Evolutionary conservation across 1,140 invertebrate genomes (phyloP).

Genomic region (Pachyrhynchus sulphureomaculatus): DNA sequence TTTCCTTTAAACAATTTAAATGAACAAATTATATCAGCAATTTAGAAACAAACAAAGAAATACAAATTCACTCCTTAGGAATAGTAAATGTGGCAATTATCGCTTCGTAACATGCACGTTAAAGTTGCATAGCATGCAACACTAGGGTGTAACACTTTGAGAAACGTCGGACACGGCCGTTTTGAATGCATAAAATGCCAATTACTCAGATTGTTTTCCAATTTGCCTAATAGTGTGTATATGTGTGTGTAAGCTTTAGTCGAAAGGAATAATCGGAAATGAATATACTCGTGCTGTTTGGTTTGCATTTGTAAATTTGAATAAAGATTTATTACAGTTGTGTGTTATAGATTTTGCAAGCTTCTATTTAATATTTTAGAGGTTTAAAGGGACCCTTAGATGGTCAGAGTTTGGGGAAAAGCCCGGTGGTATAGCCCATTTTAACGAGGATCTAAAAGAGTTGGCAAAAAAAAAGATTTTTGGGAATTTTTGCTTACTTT

Average conservation of each 20-base stretch:
- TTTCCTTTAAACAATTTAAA: no score
- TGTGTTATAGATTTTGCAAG: not conserved
- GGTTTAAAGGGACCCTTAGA: no score
- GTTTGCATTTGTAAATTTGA: slow-evolving; percentile 18
- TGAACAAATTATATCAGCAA: no score
- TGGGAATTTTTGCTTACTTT: no score
- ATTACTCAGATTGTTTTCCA: slow-evolving; percentile 28
- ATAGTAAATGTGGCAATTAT: slow-evolving; percentile 16
- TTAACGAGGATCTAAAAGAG: no score
- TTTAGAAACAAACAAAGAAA: slow-evolving; percentile 11
- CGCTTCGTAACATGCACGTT: slow-evolving; percentile 13
- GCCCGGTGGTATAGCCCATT: no score
- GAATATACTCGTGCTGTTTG: slow-evolving; percentile 21
- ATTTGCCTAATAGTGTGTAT: slow-evolving; percentile 21
- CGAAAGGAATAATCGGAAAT: slow-evolving; percentile 25
- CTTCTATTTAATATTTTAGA: no score
- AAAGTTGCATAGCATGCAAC: slow-evolving; percentile 23
- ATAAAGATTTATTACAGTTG: slow-evolving; percentile 17
- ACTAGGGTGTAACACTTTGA: slow-evolving; percentile 23
- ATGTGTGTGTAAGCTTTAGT: slow-evolving; percentile 18
- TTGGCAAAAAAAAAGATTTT: no score
- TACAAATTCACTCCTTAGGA: slow-evolving; percentile 5
- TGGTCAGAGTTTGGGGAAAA: no score
- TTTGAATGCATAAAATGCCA: slow-evolving; percentile 25
- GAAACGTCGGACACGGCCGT: slow-evolving; percentile 18